Evolutionary conservation across 2,113 vertebrate species (phyloP), one percentile per base, ranked within the genome.

Genomic region (Physeter macrocephalus): DNA sequence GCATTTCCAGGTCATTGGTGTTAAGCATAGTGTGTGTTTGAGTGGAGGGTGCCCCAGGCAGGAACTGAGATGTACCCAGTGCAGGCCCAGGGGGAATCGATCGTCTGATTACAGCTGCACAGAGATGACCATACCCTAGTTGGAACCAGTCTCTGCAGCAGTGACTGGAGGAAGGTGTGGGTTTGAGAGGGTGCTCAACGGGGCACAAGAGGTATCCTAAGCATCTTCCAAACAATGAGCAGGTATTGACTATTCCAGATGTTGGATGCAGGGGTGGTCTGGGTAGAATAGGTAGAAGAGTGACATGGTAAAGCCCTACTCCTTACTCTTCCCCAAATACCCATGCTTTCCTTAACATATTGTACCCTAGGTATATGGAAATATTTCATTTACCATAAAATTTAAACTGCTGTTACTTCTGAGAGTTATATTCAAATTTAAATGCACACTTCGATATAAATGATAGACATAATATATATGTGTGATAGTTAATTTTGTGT

Each of bases 381-480:
- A 71, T 69, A 90, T 43, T 72, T 89, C 78, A 39, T 59, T 34
- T 18, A 71, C 62, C 9, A 74, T 74, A 69, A 67, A 91, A 84
- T 90, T 67, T 86, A 92, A 89, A 90, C 57, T 71, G 6, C 3
- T 29, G 3, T 88, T 74, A 64, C 39, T 36, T 87, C 61, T 46
- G 41, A 90, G 31, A 75, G 69, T 77, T 88, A n/a, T 39, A 1
- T 77, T 91, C 83, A 85, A 92, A 93, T 90, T 88, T 57, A 94
- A 90, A 92, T 96, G 72, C 85, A 71, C 31, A 87, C n/a, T 77
- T 41, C 83, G 39, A 52, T 92, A 62, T 43, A 78, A 88, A 84
- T 59, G 64, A 81, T 31, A 88, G 31, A 41, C 78, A 62, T 6
- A 61, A 83, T 17, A 21, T 3, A 6, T 54, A 52, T 14, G 8